These are phyloP conservation scores for Chelonoidis abingdonii DNA, from an alignment of 2,113 vertebrate species.

Conservation along the genomic window DNA sequence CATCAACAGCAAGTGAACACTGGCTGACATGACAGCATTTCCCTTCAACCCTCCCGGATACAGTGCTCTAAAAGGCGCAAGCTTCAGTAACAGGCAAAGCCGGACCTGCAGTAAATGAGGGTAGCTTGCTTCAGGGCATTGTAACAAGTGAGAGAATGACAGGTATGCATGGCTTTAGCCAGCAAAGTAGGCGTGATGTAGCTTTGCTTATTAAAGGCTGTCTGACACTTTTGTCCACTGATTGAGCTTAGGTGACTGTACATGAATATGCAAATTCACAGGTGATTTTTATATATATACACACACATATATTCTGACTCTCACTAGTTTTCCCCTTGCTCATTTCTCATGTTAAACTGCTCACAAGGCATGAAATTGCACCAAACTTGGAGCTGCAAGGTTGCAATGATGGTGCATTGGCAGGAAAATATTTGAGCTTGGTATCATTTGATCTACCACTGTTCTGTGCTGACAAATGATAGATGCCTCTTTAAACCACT, in stretches of 20 bases:
- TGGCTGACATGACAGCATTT: background rate
- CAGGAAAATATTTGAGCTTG: background rate
- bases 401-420: background rate
- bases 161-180: constrained; percentile 43
- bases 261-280: background rate
- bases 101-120: constrained; percentile 17
- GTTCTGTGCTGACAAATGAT: background rate
- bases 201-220: background rate
- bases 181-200: background rate
- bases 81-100: constrained; percentile 9
- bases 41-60: background rate
- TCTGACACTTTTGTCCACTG: background rate
- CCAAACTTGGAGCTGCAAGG: background rate
- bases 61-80: background rate
- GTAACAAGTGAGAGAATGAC: constrained; percentile 34
- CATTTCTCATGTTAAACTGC: background rate
- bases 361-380: background rate
- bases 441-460: background rate
- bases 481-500: background rate
- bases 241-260: background rate
- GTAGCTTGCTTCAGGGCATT: constrained; percentile 25
- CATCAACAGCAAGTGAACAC: background rate
- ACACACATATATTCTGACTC: background rate
- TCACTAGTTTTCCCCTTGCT: accelerated
- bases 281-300: no score